A percentile compares a stretch with the other conserved stretches of the same genome.
phyloP scores from a whole-genome alignment of 2,888 invertebrate genomes.

The Dioctria rufipes region DNA sequence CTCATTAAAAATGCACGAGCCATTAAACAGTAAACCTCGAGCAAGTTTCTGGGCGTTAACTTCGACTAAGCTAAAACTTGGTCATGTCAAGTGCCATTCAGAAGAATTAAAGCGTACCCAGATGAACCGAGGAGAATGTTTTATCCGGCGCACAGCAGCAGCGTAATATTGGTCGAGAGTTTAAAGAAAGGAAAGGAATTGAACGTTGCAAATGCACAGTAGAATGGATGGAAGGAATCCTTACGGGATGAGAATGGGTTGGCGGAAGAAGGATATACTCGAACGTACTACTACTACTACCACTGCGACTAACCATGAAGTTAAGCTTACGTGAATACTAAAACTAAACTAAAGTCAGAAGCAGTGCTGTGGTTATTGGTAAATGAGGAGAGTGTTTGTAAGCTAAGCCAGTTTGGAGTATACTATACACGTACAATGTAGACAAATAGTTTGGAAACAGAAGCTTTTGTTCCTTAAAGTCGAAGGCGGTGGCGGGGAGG shows the following conservation, averaged over 20 bases:
- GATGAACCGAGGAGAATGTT: conserved; percentile 33
- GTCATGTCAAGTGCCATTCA: conserved; percentile 52
- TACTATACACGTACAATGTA: neutral
- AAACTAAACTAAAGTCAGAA: neutral
- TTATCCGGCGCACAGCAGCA: neutral
- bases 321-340: neutral
- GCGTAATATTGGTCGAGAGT: neutral
- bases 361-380: conserved; percentile 38
- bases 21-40: conserved; percentile 34
- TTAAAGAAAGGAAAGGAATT: conserved; percentile 21
- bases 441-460: conserved; percentile 13
- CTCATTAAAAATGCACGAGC: conserved; percentile 50
- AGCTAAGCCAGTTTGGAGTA: too few relatives aligned
- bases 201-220: neutral
- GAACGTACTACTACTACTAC: too few relatives aligned
- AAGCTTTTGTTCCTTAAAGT: conserved; percentile 7
- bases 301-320: neutral
- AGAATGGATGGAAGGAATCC: neutral
- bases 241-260: neutral
- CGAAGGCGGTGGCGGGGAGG: conserved; percentile 11
- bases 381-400: conserved; percentile 5
- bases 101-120: conserved; percentile 40
- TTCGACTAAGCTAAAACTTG: conserved; percentile 31
- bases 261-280: neutral
- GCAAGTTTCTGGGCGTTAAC: conserved; percentile 33